These are phyloP conservation scores for Acholoe squamosa DNA, from an alignment of 2,888 invertebrate species.

Conservation along the genomic window DNA sequence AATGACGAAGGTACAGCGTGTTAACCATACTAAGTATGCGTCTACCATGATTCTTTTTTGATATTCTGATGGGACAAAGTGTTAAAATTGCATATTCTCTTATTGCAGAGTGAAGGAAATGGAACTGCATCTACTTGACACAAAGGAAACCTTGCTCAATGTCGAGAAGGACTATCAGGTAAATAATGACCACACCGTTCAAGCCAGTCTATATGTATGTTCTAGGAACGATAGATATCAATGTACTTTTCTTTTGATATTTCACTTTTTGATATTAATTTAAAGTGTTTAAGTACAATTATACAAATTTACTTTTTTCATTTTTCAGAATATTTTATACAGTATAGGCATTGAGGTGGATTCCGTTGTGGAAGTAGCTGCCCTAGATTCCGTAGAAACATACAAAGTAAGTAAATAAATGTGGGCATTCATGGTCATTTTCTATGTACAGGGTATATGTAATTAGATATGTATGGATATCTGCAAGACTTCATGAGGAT, in stretches of 20 bases:
- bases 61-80: no score
- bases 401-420: slow-evolving; percentile 61
- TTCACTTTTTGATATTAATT: no score
- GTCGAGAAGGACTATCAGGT: slow-evolving; percentile 65
- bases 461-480: no score
- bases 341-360: slow-evolving; percentile 66
- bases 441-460: no score
- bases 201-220: no score
- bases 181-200: neutral
- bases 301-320: neutral
- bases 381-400: slow-evolving; percentile 66
- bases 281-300: neutral
- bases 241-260: no score
- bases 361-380: slow-evolving; percentile 66
- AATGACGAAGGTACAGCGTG: no score
- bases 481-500: no score
- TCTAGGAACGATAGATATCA: no score
- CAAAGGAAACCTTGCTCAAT: slow-evolving; percentile 58
- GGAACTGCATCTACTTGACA: slow-evolving; percentile 76
- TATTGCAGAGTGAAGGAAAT: slow-evolving; percentile 75
- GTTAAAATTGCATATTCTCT: neutral
- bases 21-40: no score
- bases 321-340: slow-evolving; percentile 66
- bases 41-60: no score
- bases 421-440: no score